A percentile compares a stretch with the other conserved stretches of the same genome.
Conservation (phyloP, 37 sponge, comb jelly and placozoan species). For the Dysidea cf. avara region DNA sequence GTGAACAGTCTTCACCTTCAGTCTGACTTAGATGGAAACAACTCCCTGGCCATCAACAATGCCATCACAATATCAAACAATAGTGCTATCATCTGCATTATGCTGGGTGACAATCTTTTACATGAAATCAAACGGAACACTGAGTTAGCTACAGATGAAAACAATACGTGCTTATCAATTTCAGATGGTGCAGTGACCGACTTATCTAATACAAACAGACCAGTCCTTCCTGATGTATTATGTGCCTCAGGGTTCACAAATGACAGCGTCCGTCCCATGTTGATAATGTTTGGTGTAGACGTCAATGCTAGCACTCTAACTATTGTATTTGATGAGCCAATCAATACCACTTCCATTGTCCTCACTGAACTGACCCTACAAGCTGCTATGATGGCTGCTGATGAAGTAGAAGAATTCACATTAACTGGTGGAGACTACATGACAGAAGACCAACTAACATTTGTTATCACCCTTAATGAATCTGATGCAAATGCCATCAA, state of each 20-base stretch:
- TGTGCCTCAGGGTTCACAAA: slow-evolving; percentile 31
- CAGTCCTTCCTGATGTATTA: neutral
- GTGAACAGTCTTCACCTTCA: slow-evolving; percentile 35
- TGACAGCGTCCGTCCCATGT: slow-evolving; percentile 60
- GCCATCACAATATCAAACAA: slow-evolving; percentile 11
- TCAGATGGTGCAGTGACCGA: slow-evolving; percentile 28
- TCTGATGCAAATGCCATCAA: slow-evolving; percentile 84
- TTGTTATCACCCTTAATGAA: slow-evolving; percentile 47
- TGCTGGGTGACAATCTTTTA: slow-evolving; percentile 41
- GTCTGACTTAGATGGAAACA: slow-evolving; percentile 14
- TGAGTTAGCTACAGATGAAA: slow-evolving; percentile 50
- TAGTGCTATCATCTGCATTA: slow-evolving; percentile 52
- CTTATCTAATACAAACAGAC: slow-evolving; percentile 23
- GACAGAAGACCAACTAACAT: slow-evolving; percentile 46
- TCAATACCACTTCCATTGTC: slow-evolving; percentile 69
- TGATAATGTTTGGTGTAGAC: slow-evolving; percentile 59
- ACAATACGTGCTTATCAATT: slow-evolving; percentile 71
- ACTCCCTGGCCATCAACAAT: slow-evolving; percentile 20
- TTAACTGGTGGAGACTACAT: slow-evolving; percentile 71
- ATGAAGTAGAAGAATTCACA: slow-evolving; percentile 34
- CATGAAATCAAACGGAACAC: slow-evolving; percentile 59
- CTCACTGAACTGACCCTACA: slow-evolving; percentile 61
- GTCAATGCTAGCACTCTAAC: slow-evolving; percentile 50
- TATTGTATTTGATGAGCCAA: slow-evolving; percentile 83
- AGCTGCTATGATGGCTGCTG: neutral